Evolutionary conservation across 2,797 vertebrate species (phyloP).

Genomic region (Melanotaenia nigrans): DNA sequence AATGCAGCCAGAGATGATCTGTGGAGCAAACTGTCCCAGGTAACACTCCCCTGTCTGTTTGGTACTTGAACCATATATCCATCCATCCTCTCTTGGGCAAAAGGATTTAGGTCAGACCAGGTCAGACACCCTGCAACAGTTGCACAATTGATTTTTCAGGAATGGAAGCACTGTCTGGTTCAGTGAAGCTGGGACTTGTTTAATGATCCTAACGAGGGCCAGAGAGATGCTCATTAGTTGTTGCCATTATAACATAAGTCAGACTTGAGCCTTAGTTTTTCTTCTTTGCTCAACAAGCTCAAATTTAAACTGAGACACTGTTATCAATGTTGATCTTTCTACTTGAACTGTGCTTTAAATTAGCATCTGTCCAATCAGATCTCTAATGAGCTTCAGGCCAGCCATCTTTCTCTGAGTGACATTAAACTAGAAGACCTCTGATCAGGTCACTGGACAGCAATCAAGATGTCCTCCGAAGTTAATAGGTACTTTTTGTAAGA

Average conservation of each 20-base stretch:
- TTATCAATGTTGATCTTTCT: slow-evolving; percentile 8
- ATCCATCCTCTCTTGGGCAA: neutral
- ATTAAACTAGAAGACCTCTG: neutral
- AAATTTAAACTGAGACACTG: slow-evolving; percentile 24
- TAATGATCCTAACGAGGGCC: slow-evolving; percentile 36
- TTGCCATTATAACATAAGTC: slow-evolving; percentile 42
- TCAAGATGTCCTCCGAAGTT: neutral
- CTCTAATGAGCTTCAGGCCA: slow-evolving; percentile 22
- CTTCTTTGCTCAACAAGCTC: slow-evolving; percentile 13
- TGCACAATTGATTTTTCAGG: neutral
- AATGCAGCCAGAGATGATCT: slow-evolving; percentile 96
- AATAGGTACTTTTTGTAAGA: too few relatives aligned
- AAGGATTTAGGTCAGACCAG: neutral
- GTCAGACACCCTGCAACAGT: neutral
- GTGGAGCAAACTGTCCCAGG: slow-evolving; percentile 95
- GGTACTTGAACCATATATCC: neutral
- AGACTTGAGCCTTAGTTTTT: slow-evolving; percentile 12
- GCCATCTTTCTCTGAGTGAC: neutral
- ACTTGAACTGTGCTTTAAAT: slow-evolving; percentile 19
- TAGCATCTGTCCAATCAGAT: slow-evolving; percentile 36
- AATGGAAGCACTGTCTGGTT: slow-evolving; percentile 7
- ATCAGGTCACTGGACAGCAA: neutral
- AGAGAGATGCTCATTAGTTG: slow-evolving; percentile 29
- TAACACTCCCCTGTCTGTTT: slow-evolving; percentile 65
- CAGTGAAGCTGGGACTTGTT: slow-evolving; percentile 38